Evolutionary conservation across 2,888 invertebrate genomes (phyloP).

Genomic region (Cephus pygmeus): DNA sequence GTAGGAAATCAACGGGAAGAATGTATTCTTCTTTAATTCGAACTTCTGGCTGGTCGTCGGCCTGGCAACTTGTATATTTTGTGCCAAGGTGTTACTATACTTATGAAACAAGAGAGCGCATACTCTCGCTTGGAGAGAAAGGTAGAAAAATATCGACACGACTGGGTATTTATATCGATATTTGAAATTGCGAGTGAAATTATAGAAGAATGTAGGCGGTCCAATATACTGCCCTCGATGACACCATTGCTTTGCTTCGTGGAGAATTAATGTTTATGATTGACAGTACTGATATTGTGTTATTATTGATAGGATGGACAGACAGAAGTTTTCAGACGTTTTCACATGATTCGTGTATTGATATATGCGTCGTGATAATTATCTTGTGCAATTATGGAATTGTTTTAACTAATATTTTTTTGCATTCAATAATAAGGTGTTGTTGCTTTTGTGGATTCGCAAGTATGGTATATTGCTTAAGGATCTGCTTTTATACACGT

Average conservation of each 20-base stretch:
- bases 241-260: background rate
- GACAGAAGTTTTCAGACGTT: background rate
- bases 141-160: background rate
- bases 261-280: slow-evolving; percentile 9
- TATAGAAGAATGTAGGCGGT: background rate
- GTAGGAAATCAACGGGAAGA: slow-evolving; percentile 12
- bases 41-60: slow-evolving; percentile 13
- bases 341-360: background rate
- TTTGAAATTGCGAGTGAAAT: background rate
- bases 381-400: too few species aligned
- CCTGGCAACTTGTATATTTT: slow-evolving; percentile 17
- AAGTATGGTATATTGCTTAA: too few species aligned
- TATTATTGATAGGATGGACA: slow-evolving; percentile 21
- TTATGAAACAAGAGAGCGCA: background rate
- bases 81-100: slow-evolving; percentile 17
- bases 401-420: too few species aligned
- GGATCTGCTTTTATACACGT: slow-evolving; percentile 21
- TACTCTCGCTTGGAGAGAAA: background rate
- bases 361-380: background rate
- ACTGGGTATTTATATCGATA: background rate
- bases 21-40: slow-evolving; percentile 20
- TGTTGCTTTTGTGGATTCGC: too few species aligned
- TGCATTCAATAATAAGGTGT: background rate
- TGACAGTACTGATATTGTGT: slow-evolving; percentile 14
- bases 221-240: background rate